These are phyloP conservation scores for Esperia sulphurella DNA, from an alignment of 2,888 invertebrate species.

Conservation along the genomic window DNA sequence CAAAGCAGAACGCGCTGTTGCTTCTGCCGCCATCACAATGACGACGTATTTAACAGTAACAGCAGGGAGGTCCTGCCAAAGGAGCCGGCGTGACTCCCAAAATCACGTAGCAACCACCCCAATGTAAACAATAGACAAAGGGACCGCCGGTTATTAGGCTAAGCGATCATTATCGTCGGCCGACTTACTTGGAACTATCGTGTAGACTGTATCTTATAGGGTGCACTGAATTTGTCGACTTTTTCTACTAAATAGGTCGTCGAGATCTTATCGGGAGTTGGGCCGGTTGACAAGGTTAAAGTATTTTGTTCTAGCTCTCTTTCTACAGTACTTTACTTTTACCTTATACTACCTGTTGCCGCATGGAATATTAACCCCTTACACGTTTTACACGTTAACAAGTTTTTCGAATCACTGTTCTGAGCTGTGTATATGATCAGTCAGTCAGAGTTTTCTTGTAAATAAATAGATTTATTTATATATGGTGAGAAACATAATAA, in stretches of 20 bases:
- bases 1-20: background rate
- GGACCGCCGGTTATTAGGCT: constrained; percentile 62
- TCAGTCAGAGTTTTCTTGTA: too few relatives aligned
- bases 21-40: constrained; percentile 36
- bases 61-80: constrained; percentile 71
- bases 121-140: constrained; percentile 78
- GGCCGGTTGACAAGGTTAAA: constrained; percentile 18
- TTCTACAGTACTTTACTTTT: background rate
- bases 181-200: constrained; percentile 30
- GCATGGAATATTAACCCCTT: too few relatives aligned
- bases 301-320: background rate
- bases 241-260: constrained; percentile 58
- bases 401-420: too few relatives aligned
- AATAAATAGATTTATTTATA: too few relatives aligned
- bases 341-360: too few relatives aligned
- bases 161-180: constrained; percentile 50
- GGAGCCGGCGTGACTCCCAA: constrained; percentile 71
- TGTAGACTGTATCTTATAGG: constrained; percentile 18
- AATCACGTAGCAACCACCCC: constrained; percentile 69
- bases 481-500: too few relatives aligned
- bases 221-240: constrained; percentile 42
- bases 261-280: constrained; percentile 42
- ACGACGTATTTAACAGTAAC: constrained; percentile 62
- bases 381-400: too few relatives aligned
- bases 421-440: too few relatives aligned